Conservation (phyloP, 2,113 vertebrate genomes). For the Neogale vison region DNA sequence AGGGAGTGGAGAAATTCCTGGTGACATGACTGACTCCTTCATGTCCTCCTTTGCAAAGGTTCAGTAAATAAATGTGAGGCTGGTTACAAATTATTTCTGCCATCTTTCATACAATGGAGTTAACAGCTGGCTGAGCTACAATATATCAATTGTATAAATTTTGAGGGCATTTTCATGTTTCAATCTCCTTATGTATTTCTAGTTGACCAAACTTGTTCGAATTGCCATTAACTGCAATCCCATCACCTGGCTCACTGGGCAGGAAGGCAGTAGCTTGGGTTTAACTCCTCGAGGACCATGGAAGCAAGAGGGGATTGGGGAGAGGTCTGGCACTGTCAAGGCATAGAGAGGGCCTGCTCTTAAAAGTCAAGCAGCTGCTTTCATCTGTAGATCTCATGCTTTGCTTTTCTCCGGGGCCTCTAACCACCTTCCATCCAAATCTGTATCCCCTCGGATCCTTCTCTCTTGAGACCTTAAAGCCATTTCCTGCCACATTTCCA, state of each 20-base stretch:
- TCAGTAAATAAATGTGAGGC: conserved; percentile 80
- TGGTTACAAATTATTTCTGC: conserved; percentile 84
- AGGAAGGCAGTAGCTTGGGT: conserved; percentile 81
- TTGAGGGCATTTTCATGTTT: conserved; percentile 86
- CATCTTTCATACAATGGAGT: conserved; percentile 78
- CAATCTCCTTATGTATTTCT: conserved; percentile 88
- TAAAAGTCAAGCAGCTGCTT: not conserved
- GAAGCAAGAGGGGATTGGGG: not conserved
- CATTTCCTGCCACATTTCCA: not conserved
- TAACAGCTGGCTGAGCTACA: conserved; percentile 86
- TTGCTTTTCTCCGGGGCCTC: not conserved
- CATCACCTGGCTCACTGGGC: conserved; percentile 86
- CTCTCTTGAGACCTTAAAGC: not conserved
- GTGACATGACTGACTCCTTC: conserved; percentile 51
- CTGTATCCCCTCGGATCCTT: not conserved
- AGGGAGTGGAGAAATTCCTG: not conserved
- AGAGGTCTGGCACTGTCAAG: not conserved
- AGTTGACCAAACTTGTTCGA: conserved; percentile 88
- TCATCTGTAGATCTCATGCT: not conserved
- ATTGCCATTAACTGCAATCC: conserved; percentile 87
- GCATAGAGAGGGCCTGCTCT: not conserved
- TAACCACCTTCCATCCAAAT: not conserved
- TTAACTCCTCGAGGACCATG: conserved; percentile 74
- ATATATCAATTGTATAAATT: conserved; percentile 87
- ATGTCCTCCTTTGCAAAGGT: conserved; percentile 79